These are phyloP conservation scores for Hydractinia echinata DNA, from an alignment of 30 jellyfish, hydroid and myxozoan genomes.

Conservation along the genomic window DNA sequence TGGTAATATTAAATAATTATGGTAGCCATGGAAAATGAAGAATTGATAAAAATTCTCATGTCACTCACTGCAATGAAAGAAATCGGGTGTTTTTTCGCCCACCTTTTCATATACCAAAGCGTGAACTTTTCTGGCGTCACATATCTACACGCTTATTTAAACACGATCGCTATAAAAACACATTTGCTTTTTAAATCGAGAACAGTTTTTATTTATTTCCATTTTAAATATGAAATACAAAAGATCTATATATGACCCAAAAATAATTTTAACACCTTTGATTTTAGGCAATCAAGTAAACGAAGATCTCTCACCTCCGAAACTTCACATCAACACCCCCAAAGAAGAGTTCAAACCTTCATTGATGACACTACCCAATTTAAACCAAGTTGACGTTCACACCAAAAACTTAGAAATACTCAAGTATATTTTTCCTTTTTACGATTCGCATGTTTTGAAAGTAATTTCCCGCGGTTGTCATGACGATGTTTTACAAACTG, in stretches of 20 bases:
- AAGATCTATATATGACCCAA: too few relatives aligned
- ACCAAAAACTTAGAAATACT: conserved; percentile 13
- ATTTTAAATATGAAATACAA: not conserved
- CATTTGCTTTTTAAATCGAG: too few relatives aligned
- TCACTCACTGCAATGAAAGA: too few relatives aligned
- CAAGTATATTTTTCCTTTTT: conserved; percentile 2
- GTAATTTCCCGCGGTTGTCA: not conserved
- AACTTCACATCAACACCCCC: conserved; percentile 3
- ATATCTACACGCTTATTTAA: too few relatives aligned
- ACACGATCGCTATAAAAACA: too few relatives aligned
- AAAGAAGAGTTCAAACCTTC: not conserved
- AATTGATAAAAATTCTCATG: too few relatives aligned
- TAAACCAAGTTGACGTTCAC: not conserved
- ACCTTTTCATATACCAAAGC: too few relatives aligned
- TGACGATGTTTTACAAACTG: conserved; percentile 17
- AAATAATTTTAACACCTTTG: not conserved
- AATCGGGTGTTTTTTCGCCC: too few relatives aligned
- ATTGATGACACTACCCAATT: not conserved
- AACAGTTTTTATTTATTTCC: too few relatives aligned
- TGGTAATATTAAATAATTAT: too few relatives aligned
- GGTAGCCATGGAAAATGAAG: too few relatives aligned
- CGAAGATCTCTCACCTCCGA: not conserved
- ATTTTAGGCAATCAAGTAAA: not conserved
- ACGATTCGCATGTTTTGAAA: not conserved
- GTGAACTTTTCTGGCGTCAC: too few relatives aligned